Conservation (phyloP, 1,140 invertebrate genomes). For the Phocides pigmalion region DNA sequence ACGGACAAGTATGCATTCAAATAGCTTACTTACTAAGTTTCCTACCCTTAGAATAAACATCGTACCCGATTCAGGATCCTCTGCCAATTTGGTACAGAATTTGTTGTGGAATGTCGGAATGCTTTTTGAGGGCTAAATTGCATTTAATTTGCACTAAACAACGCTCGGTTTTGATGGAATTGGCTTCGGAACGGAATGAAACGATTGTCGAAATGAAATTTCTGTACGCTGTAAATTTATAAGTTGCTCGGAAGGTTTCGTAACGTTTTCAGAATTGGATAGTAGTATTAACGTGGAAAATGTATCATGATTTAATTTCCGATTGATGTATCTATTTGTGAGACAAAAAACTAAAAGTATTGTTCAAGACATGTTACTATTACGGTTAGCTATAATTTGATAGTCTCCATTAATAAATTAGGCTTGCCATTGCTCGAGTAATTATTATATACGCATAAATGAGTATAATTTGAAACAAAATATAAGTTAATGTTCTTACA, state of each 20-base stretch:
- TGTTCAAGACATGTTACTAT: neutral
- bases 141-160: slow-evolving; percentile 80
- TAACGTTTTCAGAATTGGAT: slow-evolving; percentile 25
- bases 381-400: too few species aligned
- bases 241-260: slow-evolving; percentile 28
- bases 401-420: too few species aligned
- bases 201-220: slow-evolving; percentile 46
- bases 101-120: slow-evolving; percentile 77
- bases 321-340: slow-evolving; percentile 20
- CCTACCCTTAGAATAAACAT: slow-evolving; percentile 73
- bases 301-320: slow-evolving; percentile 33
- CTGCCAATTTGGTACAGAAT: slow-evolving; percentile 77
- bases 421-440: too few species aligned
- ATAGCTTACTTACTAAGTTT: slow-evolving; percentile 85
- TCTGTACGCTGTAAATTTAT: slow-evolving; percentile 37
- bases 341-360: slow-evolving; percentile 4
- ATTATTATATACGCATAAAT: too few species aligned
- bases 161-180: slow-evolving; percentile 60
- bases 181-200: slow-evolving; percentile 40
- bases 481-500: too few species aligned
- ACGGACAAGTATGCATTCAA: slow-evolving; percentile 89
- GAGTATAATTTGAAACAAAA: too few species aligned
- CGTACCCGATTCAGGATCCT: slow-evolving; percentile 57
- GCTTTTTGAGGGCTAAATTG: slow-evolving; percentile 77
- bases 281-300: slow-evolving; percentile 27